Percentiles rank a stretch among this genome's conserved stretches.
Evolutionary conservation across 2,113 vertebrate genomes (phyloP).

Genomic region (Onychostruthus taczanowskii): DNA sequence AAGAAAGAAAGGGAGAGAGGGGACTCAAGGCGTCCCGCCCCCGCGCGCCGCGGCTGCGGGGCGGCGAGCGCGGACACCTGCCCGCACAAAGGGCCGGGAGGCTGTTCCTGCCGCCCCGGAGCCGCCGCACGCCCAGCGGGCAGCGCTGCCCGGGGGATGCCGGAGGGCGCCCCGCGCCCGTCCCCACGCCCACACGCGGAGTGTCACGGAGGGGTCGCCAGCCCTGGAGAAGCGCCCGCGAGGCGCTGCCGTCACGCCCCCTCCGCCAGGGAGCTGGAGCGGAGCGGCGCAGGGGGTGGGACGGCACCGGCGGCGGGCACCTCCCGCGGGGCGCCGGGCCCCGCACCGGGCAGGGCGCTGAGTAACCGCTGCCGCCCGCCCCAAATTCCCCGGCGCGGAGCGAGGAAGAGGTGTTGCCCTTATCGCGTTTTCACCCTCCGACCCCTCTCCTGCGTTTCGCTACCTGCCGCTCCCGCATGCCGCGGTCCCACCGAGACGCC

Average conservation of each 20-base stretch:
- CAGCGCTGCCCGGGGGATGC: not conserved
- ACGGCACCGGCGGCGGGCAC: not conserved
- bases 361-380: not conserved
- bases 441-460: not conserved
- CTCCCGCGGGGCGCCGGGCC: not conserved
- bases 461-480: not conserved
- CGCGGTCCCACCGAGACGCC: not conserved
- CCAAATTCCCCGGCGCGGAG: not conserved
- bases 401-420: not conserved
- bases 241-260: constrained; percentile 1
- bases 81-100: not conserved
- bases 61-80: not conserved
- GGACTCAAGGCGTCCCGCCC: not conserved
- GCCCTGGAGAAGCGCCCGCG: not conserved
- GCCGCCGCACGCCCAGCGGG: not conserved
- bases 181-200: not conserved
- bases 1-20: not conserved
- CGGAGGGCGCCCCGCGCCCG: not conserved
- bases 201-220: not conserved
- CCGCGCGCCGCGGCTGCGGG: not conserved
- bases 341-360: not conserved
- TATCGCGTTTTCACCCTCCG: no score
- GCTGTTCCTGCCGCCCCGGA: not conserved
- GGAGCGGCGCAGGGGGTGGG: not conserved
- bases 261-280: not conserved